Percentiles rank a stretch among this genome's conserved stretches.
Conservation (phyloP, 2,888 invertebrate genomes). For the Lottia scabra region DNA sequence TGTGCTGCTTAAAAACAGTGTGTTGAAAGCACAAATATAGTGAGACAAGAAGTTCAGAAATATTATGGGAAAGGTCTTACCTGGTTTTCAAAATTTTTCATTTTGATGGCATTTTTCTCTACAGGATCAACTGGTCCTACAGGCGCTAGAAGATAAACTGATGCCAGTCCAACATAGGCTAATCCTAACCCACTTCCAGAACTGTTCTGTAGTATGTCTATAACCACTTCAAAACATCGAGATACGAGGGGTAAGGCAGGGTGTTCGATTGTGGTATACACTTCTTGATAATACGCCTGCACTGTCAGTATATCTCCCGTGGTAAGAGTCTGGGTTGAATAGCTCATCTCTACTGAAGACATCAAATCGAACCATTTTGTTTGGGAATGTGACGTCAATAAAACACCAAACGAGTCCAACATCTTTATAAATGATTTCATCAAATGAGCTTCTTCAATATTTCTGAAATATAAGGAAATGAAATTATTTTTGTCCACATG, state of each 20-base stretch:
- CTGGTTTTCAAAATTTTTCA: constrained; percentile 79
- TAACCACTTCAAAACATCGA: constrained; percentile 17
- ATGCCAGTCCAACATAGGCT: constrained; percentile 49
- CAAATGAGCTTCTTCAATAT: not conserved
- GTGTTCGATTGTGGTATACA: not conserved
- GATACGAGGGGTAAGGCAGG: not conserved
- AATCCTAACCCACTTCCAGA: constrained; percentile 31
- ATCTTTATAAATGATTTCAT: not conserved
- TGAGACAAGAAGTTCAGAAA: not conserved
- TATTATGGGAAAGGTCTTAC: constrained; percentile 64
- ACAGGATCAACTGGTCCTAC: constrained; percentile 86
- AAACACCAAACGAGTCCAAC: not conserved
- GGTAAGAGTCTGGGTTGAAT: not conserved
- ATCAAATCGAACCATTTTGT: not conserved
- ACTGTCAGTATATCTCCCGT: not conserved
- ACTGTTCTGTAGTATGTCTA: not conserved
- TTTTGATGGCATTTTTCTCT: constrained; percentile 81
- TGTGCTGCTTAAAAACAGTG: no score
- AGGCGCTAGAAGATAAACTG: constrained; percentile 57
- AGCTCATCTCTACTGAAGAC: not conserved
- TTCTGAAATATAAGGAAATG: not conserved
- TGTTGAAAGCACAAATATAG: no score
- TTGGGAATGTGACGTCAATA: not conserved
- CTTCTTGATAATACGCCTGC: not conserved
- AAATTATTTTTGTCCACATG: no score